Evolutionary conservation across 2,797 vertebrate genomes (phyloP), one percentile per base, ranked within the genome.

Genomic region (Otolemur crassicaudatus): DNA sequence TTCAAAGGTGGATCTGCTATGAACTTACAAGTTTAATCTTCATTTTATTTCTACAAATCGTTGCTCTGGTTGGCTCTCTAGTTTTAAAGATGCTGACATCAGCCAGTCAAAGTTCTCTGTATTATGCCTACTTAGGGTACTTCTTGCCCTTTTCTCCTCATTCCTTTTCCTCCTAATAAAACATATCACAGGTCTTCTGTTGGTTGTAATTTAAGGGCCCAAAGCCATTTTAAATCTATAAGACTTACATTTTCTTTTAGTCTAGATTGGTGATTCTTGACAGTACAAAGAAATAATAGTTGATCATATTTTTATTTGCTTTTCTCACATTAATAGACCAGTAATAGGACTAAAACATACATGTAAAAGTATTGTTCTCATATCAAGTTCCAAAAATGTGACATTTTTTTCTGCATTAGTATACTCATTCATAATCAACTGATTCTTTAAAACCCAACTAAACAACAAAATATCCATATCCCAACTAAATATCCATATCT

Each of bases 211-310:
- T 88, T 84, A 19, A n/a, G n/a, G 31, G 2, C 4, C 61, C 37
- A 20, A 10, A 53, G 10, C 92, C n/a, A 83, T 91, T 88, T 97
- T 56, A 88, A 75, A 81, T 86, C 25, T 58, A 56, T 46, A 83
- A 58, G 2, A 40, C 7, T 69, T 87, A 67, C 6, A 23, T 23
- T 65, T 87, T 79, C 23, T 88, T 79, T 93, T 81, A 70, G 70
- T 86, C 29, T 9, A 77, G 25, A 27, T 29, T 75, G 43, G 22
- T 49, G 23, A 75, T 49, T 70, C n/a, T 43, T 86, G 87, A 34
- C 10, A 34, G n/a, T 27, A 72, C 5, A 83, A 34, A 94, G 23
- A 91, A 46, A 56, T 7, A 65, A 8, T 75, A 88, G 73, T 92
- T 86, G 29, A 53, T 60, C 6, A 34, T 37, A 27, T 49, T 56